These are phyloP conservation scores for Helicoverpa zea DNA, from an alignment of 1,140 invertebrate genomes.

Conservation along the genomic window DNA sequence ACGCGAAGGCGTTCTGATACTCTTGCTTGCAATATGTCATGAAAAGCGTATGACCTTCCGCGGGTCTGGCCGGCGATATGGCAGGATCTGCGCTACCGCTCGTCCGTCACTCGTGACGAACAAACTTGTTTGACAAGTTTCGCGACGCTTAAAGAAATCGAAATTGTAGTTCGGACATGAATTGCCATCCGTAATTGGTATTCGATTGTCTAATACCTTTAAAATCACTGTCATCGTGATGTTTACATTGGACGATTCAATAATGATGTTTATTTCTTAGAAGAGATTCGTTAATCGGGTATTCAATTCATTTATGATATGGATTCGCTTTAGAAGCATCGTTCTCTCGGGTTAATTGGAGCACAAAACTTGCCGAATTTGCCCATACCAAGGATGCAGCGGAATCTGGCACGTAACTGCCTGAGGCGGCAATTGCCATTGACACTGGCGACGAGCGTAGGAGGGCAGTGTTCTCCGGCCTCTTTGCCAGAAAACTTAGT, in stretches of 20 bases:
- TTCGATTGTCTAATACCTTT: not conserved
- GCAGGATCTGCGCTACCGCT: not conserved
- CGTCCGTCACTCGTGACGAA: constrained; percentile 25
- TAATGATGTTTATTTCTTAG: too few relatives aligned
- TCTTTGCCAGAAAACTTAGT: too few relatives aligned
- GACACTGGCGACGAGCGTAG: too few relatives aligned
- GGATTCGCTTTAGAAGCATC: too few relatives aligned
- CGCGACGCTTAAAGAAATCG: constrained; percentile 48
- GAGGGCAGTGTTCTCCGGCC: too few relatives aligned
- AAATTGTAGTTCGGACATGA: constrained; percentile 26
- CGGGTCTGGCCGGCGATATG: not conserved
- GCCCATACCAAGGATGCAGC: too few relatives aligned
- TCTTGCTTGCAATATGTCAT: not conserved
- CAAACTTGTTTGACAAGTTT: constrained; percentile 57
- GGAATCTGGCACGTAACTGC: too few relatives aligned
- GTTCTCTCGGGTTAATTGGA: too few relatives aligned
- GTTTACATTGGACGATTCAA: not conserved
- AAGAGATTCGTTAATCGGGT: too few relatives aligned
- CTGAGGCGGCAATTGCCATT: too few relatives aligned
- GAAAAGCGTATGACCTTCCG: constrained; percentile 27
- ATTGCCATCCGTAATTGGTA: constrained; percentile 19
- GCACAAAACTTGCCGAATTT: too few relatives aligned
- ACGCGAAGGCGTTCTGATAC: not conserved
- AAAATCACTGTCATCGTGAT: not conserved
- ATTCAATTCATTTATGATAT: too few relatives aligned